Base-by-base conservation (phyloP, 1,140 invertebrate genomes). In the Holotrichia oblita region DNA sequence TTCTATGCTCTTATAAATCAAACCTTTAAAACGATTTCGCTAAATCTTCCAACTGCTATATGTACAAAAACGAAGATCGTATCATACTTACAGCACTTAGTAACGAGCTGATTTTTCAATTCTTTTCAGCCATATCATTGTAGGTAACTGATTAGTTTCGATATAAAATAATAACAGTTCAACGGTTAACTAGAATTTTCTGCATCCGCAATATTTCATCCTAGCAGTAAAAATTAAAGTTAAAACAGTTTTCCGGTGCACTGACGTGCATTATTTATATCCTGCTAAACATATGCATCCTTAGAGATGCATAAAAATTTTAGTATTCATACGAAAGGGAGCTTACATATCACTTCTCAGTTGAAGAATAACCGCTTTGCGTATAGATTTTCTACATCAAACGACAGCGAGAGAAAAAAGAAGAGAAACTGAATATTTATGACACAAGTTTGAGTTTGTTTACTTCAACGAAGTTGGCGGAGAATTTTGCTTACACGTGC, bases 271-370 rank as follows among this genome's bases (percentile, higher is more conserved):
- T 69, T 69, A 69, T 69, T 69, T 69, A 69, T 69, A 69, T 27
- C 22, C 61, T 27, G 20, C 22, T 69, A 69, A 69, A 69, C 61
- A 69, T 69, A 69, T 69, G 61, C 61, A 69, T 69, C 61, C 61
- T 69, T 69, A 10, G 61, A 69, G 61, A 69, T 69, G 61, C 61
- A 69, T 69, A 69, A 69, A 69, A 69, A 69, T 69, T 69, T 69
- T 69, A 69, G 27, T 34, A 69, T 69, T 69, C 61, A 69, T 27
- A 34, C 22, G 61, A 69, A 34, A 34, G 20, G 27, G 22, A 27
- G 61, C 20, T n/a, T 69, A 69, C 61, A 69, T 69, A 69, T 69
- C 61, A 69, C 20, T 27, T 69, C 61, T 22, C 27, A 34, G 61
- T 69, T 22, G 61, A 27, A n/a, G 61, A 24, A 69, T 69, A 69